Percentiles rank a stretch among this genome's conserved stretches.
These are phyloP conservation scores for Drosophila baimaii DNA, from an alignment of 1,140 invertebrate species.

Conservation along the genomic window DNA sequence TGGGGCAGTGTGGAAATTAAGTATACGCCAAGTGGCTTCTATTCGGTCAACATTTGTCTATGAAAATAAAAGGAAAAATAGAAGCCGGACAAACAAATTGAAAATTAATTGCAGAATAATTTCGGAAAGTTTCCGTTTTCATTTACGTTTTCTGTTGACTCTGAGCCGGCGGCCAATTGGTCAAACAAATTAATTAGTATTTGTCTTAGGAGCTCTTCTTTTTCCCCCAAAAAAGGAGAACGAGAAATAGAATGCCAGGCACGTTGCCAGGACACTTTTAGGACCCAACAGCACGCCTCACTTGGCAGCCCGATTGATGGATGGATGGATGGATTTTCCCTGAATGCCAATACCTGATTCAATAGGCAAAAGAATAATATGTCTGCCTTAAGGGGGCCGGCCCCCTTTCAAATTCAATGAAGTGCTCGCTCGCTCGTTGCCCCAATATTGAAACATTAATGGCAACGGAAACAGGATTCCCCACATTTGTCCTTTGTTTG, in stretches of 20 bases:
- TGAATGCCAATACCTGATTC: constrained; percentile 47
- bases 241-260: constrained; percentile 2
- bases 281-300: constrained; percentile 29
- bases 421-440: constrained; percentile 6
- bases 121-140: constrained; percentile 25
- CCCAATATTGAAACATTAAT: constrained; percentile 28
- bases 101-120: constrained; percentile 73
- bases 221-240: not conserved
- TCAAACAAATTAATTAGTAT: constrained; percentile 52
- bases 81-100: constrained; percentile 59
- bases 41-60: constrained; percentile 20
- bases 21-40: constrained; percentile 39
- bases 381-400: constrained; percentile 21
- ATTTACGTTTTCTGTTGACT: constrained; percentile 31
- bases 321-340: constrained; percentile 23
- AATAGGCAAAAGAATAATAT: constrained; percentile 33
- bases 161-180: constrained; percentile 13
- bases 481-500: constrained; percentile 54
- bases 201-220: constrained; percentile 23
- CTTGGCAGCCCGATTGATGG: constrained; percentile 59
- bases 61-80: constrained; percentile 33
- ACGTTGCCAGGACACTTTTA: constrained; percentile 44
- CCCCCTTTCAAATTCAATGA: constrained; percentile 61
- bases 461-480: constrained; percentile 18
- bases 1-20: constrained; percentile 33